These are phyloP conservation scores for Sterna hirundo DNA, from an alignment of 2,113 vertebrate species.

Conservation along the genomic window DNA sequence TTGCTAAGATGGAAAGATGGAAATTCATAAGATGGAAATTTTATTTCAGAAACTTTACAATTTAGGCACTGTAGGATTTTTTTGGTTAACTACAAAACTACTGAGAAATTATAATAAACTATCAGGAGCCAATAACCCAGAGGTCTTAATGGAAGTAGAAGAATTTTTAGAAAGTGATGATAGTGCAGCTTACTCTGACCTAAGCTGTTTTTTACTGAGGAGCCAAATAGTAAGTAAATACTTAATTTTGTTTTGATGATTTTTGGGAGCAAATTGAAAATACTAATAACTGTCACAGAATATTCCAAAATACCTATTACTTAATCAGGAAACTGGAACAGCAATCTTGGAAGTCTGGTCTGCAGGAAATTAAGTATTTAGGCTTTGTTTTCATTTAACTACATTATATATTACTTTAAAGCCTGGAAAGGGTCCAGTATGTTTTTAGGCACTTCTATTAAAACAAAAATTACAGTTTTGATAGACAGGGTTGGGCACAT, in stretches of 20 bases:
- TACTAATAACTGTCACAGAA: constrained; percentile 4
- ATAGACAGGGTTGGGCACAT: background rate
- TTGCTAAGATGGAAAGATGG: background rate
- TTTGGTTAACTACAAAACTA: background rate
- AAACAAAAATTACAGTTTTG: background rate
- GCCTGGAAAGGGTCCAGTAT: background rate
- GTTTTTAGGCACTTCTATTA: constrained; percentile 3
- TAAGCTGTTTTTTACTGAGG: background rate
- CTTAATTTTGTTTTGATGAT: constrained; percentile 4
- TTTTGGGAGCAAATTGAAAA: constrained; percentile 6
- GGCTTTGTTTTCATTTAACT: constrained; percentile 54
- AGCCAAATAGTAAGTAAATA: background rate
- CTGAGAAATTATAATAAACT: background rate
- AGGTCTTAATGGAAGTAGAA: background rate
- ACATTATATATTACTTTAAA: constrained; percentile 8
- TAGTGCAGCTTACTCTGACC: background rate
- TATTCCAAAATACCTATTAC: constrained; percentile 3
- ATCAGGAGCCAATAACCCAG: background rate
- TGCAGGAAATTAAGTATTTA: constrained; percentile 63
- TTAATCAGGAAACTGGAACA: constrained; percentile 23
- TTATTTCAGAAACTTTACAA: background rate
- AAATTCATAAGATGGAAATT: background rate
- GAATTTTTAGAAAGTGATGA: background rate
- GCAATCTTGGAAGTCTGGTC: background rate
- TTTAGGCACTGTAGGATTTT: background rate